These are phyloP conservation scores for Pharmacophagus antenor DNA, from an alignment of 2,888 invertebrate genomes.

Conservation along the genomic window DNA sequence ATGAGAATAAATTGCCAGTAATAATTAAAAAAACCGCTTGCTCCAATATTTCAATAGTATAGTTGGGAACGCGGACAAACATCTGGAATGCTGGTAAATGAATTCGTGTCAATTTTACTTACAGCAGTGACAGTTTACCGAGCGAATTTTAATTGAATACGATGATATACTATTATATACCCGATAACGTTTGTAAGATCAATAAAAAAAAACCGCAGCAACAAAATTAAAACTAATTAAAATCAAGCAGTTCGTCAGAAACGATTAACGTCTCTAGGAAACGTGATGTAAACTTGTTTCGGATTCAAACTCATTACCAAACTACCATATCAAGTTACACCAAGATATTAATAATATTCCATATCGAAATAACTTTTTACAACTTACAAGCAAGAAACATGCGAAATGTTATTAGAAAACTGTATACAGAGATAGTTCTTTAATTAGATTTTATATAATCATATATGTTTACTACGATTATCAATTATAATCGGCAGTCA, in stretches of 20 bases:
- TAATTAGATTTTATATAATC: too few species aligned
- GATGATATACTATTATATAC: neutral
- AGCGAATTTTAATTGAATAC: neutral
- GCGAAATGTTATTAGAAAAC: neutral
- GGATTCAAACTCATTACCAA: conserved; percentile 6
- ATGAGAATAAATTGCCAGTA: too few species aligned
- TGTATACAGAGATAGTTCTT: neutral
- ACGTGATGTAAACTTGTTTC: conserved; percentile 8
- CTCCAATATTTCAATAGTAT: too few species aligned
- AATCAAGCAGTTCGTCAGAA: conserved; percentile 3
- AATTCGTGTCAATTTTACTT: too few species aligned
- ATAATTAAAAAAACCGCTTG: too few species aligned
- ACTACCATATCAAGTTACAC: conserved; percentile 23
- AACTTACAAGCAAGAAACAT: neutral
- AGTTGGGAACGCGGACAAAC: too few species aligned
- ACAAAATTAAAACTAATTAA: conserved; percentile 3
- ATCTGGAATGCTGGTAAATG: too few species aligned
- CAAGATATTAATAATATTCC: conserved; percentile 8
- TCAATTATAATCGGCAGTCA: too few species aligned
- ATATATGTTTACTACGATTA: too few species aligned
- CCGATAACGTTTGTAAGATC: neutral
- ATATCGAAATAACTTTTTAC: neutral
- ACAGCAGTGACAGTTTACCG: neutral
- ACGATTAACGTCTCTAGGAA: neutral
- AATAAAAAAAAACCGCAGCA: neutral